Percentiles rank a stretch among this genome's conserved stretches.
Conservation (phyloP, 2,113 vertebrate species). For the Onychostruthus taczanowskii region DNA sequence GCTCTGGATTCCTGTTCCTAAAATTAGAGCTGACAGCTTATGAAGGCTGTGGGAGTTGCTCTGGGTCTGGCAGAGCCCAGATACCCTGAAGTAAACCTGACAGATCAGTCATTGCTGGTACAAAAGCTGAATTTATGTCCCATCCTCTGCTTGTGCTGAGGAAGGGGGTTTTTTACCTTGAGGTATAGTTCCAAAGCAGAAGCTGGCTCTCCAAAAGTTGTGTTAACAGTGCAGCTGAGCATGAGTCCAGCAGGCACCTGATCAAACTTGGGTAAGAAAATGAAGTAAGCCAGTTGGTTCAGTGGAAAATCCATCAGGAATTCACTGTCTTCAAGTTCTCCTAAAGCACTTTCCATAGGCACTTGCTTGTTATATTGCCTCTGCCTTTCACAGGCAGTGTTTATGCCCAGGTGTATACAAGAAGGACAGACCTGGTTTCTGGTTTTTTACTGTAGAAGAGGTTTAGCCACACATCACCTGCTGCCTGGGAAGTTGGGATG, state of each 20-base stretch:
- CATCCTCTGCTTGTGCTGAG: neutral
- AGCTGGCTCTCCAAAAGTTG: neutral
- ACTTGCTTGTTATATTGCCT: neutral
- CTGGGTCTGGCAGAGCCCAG: neutral
- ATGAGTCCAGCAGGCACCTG: neutral
- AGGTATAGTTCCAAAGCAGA: neutral
- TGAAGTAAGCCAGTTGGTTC: neutral
- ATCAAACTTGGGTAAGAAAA: neutral
- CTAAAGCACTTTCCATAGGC: neutral
- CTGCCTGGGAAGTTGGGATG: neutral
- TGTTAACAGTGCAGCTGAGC: neutral
- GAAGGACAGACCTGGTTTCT: neutral
- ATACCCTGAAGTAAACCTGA: neutral
- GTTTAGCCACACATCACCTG: neutral
- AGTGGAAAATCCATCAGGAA: neutral
- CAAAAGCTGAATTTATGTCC: neutral
- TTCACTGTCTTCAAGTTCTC: neutral
- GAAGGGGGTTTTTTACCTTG: neutral
- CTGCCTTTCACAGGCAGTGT: neutral
- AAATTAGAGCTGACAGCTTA: slow-evolving; percentile 11
- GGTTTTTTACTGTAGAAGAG: neutral
- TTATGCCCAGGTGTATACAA: neutral
- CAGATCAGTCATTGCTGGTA: neutral
- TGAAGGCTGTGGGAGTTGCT: neutral
- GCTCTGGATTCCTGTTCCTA: neutral